Conservation (phyloP, 2,888 invertebrate species). For the Luperina testacea region DNA sequence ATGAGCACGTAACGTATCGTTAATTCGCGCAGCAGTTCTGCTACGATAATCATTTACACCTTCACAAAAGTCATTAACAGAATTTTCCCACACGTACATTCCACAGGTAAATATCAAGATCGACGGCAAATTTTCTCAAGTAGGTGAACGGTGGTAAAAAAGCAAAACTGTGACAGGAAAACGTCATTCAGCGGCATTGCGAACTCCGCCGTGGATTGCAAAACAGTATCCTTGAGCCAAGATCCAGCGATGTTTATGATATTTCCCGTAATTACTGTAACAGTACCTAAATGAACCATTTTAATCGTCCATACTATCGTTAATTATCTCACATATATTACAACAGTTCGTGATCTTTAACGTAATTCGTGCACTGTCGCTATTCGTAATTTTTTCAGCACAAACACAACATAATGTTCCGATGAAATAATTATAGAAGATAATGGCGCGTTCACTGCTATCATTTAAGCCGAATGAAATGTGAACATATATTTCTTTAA, state of each 20-base stretch:
- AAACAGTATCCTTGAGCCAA: slow-evolving; percentile 77
- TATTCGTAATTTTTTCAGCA: slow-evolving; percentile 57
- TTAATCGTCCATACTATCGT: slow-evolving; percentile 76
- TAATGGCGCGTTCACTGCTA: slow-evolving; percentile 45
- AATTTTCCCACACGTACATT: slow-evolving; percentile 59
- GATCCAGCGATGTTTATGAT: slow-evolving; percentile 80
- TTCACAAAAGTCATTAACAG: slow-evolving; percentile 42
- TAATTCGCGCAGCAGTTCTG: slow-evolving; percentile 13
- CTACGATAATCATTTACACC: slow-evolving; percentile 48
- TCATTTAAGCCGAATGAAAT: slow-evolving; percentile 52
- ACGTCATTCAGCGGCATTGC: slow-evolving; percentile 75
- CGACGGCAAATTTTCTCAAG: slow-evolving; percentile 60
- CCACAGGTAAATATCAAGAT: slow-evolving; percentile 59
- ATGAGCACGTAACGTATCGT: slow-evolving; percentile 18
- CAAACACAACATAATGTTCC: slow-evolving; percentile 43
- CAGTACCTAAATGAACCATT: slow-evolving; percentile 75
- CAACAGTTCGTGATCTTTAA: slow-evolving; percentile 63
- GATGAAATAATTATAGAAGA: slow-evolving; percentile 60
- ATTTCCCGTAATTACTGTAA: slow-evolving; percentile 87
- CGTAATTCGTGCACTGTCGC: slow-evolving; percentile 62
- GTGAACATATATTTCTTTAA: slow-evolving; percentile 42
- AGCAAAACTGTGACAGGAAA: slow-evolving; percentile 81
- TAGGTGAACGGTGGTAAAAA: slow-evolving; percentile 65
- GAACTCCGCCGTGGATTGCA: slow-evolving; percentile 70
- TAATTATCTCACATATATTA: slow-evolving; percentile 72